Evolutionary conservation across 2,888 invertebrate species (phyloP).

Genomic region (Pseudococcus viburni): DNA sequence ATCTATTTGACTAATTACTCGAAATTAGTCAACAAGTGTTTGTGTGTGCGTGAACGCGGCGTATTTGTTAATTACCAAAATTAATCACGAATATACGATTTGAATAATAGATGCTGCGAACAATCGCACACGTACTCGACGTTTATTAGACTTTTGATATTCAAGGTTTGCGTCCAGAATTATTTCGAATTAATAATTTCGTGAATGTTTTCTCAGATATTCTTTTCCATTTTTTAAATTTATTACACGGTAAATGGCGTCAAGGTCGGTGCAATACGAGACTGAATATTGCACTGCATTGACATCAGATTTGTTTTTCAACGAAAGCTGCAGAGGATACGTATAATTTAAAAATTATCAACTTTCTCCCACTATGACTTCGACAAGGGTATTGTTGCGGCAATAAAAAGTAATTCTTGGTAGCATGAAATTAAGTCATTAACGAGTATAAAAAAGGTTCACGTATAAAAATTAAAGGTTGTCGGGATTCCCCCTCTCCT

Average conservation of each 20-base stretch:
- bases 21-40: background rate
- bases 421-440: background rate
- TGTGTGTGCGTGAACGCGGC: constrained; percentile 8
- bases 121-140: constrained; percentile 26
- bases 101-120: constrained; percentile 35
- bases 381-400: too few relatives aligned
- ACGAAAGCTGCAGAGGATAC: background rate
- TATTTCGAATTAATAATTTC: constrained; percentile 28
- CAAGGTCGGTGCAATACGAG: background rate
- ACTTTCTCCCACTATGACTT: background rate
- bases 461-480: too few relatives aligned
- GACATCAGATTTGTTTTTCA: background rate
- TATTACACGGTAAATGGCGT: background rate
- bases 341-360: background rate
- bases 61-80: constrained; percentile 34
- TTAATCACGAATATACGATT: constrained; percentile 47
- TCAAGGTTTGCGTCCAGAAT: constrained; percentile 36
- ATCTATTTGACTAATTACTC: constrained; percentile 50
- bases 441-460: background rate
- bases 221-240: background rate
- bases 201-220: background rate
- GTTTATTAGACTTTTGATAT: constrained; percentile 27
- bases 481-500: too few relatives aligned
- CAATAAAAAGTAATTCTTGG: background rate
- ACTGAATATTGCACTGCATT: background rate